Evolutionary conservation across 2,113 vertebrate species (phyloP).

Genomic region (Mirza zaza): DNA sequence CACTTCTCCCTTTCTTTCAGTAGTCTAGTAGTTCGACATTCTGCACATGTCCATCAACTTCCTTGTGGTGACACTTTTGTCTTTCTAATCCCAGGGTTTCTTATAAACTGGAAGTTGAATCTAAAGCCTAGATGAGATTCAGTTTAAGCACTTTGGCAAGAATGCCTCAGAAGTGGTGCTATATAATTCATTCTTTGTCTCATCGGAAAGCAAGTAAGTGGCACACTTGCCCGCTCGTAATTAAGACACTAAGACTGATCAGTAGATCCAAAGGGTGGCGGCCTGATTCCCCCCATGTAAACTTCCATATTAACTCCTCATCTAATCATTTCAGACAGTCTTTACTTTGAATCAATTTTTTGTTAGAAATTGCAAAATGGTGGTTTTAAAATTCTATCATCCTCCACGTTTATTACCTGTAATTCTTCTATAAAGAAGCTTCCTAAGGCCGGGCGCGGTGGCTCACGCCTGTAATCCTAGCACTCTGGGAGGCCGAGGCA

Average conservation of each 20-base stretch:
- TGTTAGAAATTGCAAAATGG: not conserved
- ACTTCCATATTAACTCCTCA: not conserved
- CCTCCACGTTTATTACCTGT: not conserved
- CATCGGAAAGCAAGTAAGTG: not conserved
- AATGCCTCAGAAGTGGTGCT: not conserved
- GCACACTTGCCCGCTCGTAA: rapidly evolving
- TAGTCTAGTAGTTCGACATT: not conserved
- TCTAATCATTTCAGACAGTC: not conserved
- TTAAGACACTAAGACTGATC: not conserved
- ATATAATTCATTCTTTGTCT: not conserved
- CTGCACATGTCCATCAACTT: not conserved
- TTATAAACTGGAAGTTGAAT: not conserved
- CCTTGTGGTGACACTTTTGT: not conserved
- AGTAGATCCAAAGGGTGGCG: not conserved
- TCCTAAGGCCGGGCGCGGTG: too few relatives aligned
- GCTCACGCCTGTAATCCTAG: too few relatives aligned
- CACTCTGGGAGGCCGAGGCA: too few relatives aligned
- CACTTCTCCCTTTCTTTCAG: not conserved
- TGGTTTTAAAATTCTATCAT: not conserved
- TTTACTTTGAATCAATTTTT: not conserved
- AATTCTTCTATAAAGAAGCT: not conserved
- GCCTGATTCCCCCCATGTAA: too few relatives aligned
- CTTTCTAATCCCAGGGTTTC: not conserved
- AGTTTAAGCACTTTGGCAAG: not conserved
- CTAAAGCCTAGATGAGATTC: not conserved